Percentiles rank a stretch among this genome's conserved stretches.
Evolutionary conservation across 1,140 invertebrate genomes (phyloP).

Genomic region (Drosophila elegans): DNA sequence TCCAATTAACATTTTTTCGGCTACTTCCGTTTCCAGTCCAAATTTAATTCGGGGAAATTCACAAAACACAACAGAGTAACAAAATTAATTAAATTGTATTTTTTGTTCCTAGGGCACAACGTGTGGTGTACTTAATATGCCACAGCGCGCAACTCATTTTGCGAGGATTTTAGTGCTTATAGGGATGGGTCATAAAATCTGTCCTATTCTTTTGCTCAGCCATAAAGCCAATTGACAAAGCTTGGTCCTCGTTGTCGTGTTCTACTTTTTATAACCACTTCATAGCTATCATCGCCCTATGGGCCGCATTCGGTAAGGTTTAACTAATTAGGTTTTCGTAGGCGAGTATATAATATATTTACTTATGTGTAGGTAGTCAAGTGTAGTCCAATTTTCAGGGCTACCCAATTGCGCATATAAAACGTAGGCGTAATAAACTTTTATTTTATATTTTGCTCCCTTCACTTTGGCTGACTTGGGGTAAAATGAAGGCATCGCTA

Average conservation of each 20-base stretch:
- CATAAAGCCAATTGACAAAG: slow-evolving; percentile 44
- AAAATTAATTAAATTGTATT: slow-evolving; percentile 43
- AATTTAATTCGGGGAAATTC: slow-evolving; percentile 33
- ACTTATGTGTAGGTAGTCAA: slow-evolving; percentile 27
- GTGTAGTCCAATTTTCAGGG: slow-evolving; percentile 26
- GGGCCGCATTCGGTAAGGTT: slow-evolving; percentile 38
- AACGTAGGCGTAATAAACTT: slow-evolving; percentile 72
- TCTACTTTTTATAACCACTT: slow-evolving; percentile 58
- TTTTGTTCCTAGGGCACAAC: slow-evolving; percentile 42
- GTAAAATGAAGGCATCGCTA: slow-evolving; percentile 44
- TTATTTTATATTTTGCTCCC: slow-evolving; percentile 17
- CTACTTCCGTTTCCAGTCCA: slow-evolving; percentile 49
- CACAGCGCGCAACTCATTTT: slow-evolving; percentile 43
- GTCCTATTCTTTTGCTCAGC: slow-evolving; percentile 1
- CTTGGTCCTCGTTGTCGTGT: slow-evolving; percentile 50
- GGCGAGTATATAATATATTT: slow-evolving; percentile 19
- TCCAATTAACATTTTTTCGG: slow-evolving; percentile 76
- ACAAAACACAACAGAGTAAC: slow-evolving; percentile 18
- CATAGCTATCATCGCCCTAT: slow-evolving; percentile 51
- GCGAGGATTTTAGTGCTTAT: slow-evolving; percentile 61
- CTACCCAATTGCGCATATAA: slow-evolving; percentile 57
- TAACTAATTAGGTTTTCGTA: slow-evolving; percentile 71
- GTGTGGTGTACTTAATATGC: slow-evolving; percentile 73
- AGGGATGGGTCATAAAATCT: slow-evolving; percentile 53
- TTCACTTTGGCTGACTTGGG: slow-evolving; percentile 14